Base-by-base conservation (phyloP, 2,797 vertebrate genomes). In the Heliangelus exortis region DNA sequence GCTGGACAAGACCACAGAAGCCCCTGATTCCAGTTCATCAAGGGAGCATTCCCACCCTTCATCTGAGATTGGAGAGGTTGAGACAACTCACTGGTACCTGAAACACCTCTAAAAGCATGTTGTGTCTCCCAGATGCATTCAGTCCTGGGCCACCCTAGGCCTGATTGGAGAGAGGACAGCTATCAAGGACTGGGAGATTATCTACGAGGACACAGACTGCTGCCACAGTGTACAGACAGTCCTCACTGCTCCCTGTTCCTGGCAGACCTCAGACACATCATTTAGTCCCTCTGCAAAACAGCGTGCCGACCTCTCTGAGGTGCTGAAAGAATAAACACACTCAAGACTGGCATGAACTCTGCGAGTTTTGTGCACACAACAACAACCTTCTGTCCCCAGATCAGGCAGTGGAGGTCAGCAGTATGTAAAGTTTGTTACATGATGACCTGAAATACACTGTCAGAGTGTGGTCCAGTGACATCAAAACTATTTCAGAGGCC, bases 391-490 rank as follows among this genome's bases (percentile, higher is more conserved):
- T 36, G 51, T 75, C 77, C 72, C 22, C 45, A 16, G 31, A 25
- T 72, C 82, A 78, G 50, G 33, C 2, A 0, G 73, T 28, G 69
- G 53, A 75, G 71, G 61, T 68, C 71, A 61, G 51, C 62, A 61
- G 58, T n/a, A 73, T 0, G 0, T 57, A 23, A 65, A 63, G 47
- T 62, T 63, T 92, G 48, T 78, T 54, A 84, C 11, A 2, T 0
- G 16, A 15, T 82, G 80, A 93, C 84, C 87, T 76, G 61, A 91
- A 95, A 87, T 74, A 73, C 95, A 81, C 89, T 29, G 23, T 28
- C n/a, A 61, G 43, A 78, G 33, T 0, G 14, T 25, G 65, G 48
- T 66, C 61, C 69, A 69, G 48, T 45, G 59, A 73, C 81, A 89
- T 57, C 17, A 1, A 59, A 94, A 81, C 23, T 84, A 84, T 82